Evolutionary conservation across 2,888 invertebrate species (phyloP).

Genomic region (Lasiommata megera): DNA sequence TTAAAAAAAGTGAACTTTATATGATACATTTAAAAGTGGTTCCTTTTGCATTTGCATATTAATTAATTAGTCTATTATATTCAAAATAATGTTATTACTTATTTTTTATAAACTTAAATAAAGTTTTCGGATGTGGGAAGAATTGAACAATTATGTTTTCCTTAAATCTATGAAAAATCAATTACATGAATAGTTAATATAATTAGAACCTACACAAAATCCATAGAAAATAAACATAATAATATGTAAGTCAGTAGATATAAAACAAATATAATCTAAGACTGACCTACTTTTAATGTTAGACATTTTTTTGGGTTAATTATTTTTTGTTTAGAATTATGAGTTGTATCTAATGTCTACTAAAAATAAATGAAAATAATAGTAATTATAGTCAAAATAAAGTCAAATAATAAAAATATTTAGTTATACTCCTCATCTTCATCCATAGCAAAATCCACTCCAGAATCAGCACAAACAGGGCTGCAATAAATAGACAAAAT

Average conservation of each 20-base stretch:
- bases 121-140: no score
- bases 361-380: conserved; percentile 1
- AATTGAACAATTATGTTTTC: background rate
- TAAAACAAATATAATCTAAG: conserved; percentile 24
- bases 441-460: conserved; percentile 92
- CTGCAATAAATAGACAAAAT: conserved; percentile 69
- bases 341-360: background rate
- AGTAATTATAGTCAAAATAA: conserved; percentile 8
- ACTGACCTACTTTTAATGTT: conserved; percentile 7
- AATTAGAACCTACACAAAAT: background rate
- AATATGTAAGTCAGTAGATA: conserved; percentile 10
- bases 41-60: background rate
- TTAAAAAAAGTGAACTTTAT: background rate
- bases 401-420: conserved; percentile 20
- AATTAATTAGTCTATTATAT: background rate
- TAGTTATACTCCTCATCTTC: conserved; percentile 86
- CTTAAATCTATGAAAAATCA: background rate
- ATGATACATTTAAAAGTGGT: background rate
- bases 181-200: background rate
- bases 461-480: conserved; percentile 90
- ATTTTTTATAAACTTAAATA: background rate
- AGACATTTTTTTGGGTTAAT: conserved; percentile 3
- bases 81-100: background rate
- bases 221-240: conserved; percentile 1
- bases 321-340: background rate